A percentile compares a stretch with the other conserved stretches of the same genome.
Conservation (phyloP, 2,113 vertebrate species). For the Misgurnus mizolepis region DNA sequence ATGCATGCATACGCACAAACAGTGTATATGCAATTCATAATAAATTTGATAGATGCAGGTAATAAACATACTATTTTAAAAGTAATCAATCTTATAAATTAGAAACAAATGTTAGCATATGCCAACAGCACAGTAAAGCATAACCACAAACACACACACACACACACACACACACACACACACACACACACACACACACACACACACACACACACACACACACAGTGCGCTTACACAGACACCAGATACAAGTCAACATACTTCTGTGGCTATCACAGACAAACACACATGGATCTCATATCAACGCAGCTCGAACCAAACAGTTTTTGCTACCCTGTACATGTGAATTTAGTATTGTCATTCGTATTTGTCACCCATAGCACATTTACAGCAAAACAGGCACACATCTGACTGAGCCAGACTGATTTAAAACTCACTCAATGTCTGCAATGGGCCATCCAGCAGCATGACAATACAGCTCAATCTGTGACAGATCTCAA, state of each 20-base stretch:
- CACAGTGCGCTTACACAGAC: not conserved
- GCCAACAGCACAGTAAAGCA: not conserved
- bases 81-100: conserved; percentile 11
- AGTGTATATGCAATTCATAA: conserved; percentile 24
- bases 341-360: not conserved
- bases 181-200: too few relatives aligned
- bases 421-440: conserved; percentile 19
- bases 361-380: not conserved
- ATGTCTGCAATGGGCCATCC: conserved; percentile 4
- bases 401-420: not conserved
- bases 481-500: conserved; percentile 11
- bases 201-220: too few relatives aligned
- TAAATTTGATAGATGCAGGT: conserved; percentile 40
- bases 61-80: conserved; percentile 29
- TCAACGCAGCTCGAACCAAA: not conserved
- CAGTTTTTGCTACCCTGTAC: not conserved
- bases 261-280: not conserved
- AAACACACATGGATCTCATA: not conserved
- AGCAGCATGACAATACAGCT: conserved; percentile 14
- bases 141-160: too few relatives aligned
- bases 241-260: not conserved
- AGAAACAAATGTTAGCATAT: conserved; percentile 26
- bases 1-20: conserved; percentile 4
- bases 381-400: not conserved
- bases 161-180: too few relatives aligned